Percentiles rank a stretch among this genome's conserved stretches.
phyloP scores from a whole-genome alignment of 1,140 invertebrate species.

The Tyrophagus putrescentiae region DNA sequence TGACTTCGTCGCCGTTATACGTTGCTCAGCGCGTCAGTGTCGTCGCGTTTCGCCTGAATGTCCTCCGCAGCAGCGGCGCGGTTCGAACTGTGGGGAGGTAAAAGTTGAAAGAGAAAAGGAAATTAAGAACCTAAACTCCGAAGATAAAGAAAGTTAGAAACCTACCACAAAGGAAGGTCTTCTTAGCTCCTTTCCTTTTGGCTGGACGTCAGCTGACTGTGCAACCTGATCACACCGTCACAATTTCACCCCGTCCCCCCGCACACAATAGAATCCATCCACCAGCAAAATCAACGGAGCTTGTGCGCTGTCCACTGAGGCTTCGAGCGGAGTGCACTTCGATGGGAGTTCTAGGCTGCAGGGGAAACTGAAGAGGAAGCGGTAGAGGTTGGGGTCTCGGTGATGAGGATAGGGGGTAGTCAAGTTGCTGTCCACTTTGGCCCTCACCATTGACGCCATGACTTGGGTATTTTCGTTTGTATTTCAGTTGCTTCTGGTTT shows the following conservation, averaged over 20 bases:
- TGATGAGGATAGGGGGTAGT: too few species aligned
- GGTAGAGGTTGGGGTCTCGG: too few species aligned
- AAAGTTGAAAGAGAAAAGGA: not conserved
- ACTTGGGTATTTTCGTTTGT: too few species aligned
- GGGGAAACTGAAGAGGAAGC: too few species aligned
- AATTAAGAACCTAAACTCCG: not conserved
- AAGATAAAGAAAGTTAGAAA: not conserved
- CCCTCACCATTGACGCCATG: too few species aligned
- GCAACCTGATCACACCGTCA: not conserved
- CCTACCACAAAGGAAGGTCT: not conserved
- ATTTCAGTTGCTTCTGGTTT: too few species aligned
- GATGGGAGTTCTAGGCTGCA: too few species aligned
- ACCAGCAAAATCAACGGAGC: too few species aligned
- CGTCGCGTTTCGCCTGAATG: constrained; percentile 27
- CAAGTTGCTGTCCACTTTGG: too few species aligned
- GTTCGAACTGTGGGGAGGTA: constrained; percentile 39
- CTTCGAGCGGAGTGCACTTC: too few species aligned
- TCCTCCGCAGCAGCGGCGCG: constrained; percentile 36
- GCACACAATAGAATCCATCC: too few species aligned
- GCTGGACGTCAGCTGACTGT: not conserved
- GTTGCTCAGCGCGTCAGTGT: constrained; percentile 15
- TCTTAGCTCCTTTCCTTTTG: not conserved
- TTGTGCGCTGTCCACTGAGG: too few species aligned
- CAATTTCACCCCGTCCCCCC: not conserved
- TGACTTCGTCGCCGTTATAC: constrained; percentile 1